Evolutionary conservation across 2,888 invertebrate genomes (phyloP).

Genomic region (Dryococelus australis): DNA sequence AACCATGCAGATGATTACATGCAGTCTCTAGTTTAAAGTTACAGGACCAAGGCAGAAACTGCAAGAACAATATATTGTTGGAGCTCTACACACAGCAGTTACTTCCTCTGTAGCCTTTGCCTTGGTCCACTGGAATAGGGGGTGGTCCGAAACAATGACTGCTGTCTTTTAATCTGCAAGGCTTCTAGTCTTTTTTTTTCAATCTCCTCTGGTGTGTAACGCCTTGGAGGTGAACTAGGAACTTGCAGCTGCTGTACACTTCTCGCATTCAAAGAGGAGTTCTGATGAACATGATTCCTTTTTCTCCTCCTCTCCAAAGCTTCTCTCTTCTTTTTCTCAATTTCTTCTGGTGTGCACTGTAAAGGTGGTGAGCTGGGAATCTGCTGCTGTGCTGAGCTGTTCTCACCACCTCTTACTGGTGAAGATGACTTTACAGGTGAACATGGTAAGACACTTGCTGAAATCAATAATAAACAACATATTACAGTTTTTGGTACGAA

Average conservation of each 20-base stretch:
- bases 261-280: background rate
- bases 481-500: background rate
- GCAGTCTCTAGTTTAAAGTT: background rate
- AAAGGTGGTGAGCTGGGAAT: background rate
- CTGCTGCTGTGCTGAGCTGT: background rate
- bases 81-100: background rate
- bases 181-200: constrained; percentile 7
- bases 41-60: background rate
- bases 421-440: background rate
- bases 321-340: constrained; percentile 16
- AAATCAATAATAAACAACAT: background rate
- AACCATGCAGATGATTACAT: background rate
- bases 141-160: constrained; percentile 1
- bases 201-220: constrained; percentile 2
- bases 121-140: background rate
- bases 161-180: background rate
- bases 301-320: background rate
- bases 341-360: background rate
- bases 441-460: background rate
- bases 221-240: background rate
- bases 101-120: background rate
- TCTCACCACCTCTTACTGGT: background rate
- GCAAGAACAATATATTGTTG: background rate
- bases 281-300: background rate
- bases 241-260: background rate